Base-by-base conservation (phyloP, 2,113 vertebrate genomes). In the Solea solea region DNA sequence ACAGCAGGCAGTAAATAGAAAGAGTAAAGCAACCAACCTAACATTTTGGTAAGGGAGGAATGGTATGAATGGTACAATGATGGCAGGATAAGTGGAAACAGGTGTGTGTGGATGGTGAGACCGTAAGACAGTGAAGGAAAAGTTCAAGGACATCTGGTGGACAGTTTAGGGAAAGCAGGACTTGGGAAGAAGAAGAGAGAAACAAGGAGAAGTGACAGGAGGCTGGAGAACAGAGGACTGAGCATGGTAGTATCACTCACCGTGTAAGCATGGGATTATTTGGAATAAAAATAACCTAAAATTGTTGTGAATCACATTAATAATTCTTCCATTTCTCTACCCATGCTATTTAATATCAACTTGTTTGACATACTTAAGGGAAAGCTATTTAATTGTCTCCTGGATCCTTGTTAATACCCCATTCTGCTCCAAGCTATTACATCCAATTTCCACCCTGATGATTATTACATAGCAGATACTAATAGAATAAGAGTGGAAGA, bases 401-500 rank as follows among this genome's bases (percentile, higher is more conserved):
- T 39, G 21, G 74, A 61, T 83, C 64, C 72, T 75, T 73, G 74
- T 84, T 88, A 78, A 79, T 68, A 68, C 46, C 51, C 72, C 41
- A 68, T 78, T 87, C 72, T 69, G 79, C 81, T 83, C 81, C 39
- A 68, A 86, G 87, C 82, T 83, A 78, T 87, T 80, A 83, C 53
- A 81, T 89, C 69, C 62, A 82, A 87, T 89, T 82, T 88, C 79
- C 71, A 82, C 65, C 79, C 75, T 63, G 77, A 80, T 88, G 77
- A 87, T 89, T 87, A 89, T 89, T 84, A 87, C 80, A 72, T 81
- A 64, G 79, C 67, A 75, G 77, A 84, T 82, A 28, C 81, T 91
- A 90, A 91, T 89, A 78, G 82, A 88, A 90, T 88, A 88, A 86
- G 86, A 76, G 69, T 34, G 44, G 64, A 80, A 80, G 78, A 87